Percentiles rank a stretch among this genome's conserved stretches.
Evolutionary conservation across 2,888 invertebrate genomes (phyloP).

Genomic region (Aphelenchoides bicaudatus): DNA sequence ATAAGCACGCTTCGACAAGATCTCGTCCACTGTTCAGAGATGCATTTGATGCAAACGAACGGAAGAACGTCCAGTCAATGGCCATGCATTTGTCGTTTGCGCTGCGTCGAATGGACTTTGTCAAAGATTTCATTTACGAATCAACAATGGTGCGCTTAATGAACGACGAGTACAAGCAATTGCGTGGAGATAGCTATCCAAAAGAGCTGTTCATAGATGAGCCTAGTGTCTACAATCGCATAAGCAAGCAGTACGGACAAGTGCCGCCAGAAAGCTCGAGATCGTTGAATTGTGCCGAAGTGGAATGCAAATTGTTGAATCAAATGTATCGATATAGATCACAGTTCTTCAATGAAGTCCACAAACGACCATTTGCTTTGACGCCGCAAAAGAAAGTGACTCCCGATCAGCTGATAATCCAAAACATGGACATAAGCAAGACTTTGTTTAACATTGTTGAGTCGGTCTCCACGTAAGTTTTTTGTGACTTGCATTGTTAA

Average conservation of each 20-base stretch:
- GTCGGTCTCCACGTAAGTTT: conserved; percentile 7
- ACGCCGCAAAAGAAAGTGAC: background rate
- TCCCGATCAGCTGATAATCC: conserved; percentile 12
- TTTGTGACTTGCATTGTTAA: background rate
- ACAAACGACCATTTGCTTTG: conserved; percentile 3
- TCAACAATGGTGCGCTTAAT: conserved; percentile 12
- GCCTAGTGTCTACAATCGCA: background rate
- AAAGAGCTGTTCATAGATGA: conserved; percentile 10
- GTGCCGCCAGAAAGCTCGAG: background rate
- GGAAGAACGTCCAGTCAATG: background rate
- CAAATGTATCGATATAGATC: conserved; percentile 18
- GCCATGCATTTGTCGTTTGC: background rate
- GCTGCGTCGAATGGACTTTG: conserved; percentile 2
- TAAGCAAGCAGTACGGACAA: background rate
- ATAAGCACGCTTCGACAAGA: too few relatives aligned
- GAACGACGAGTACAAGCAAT: conserved; percentile 14
- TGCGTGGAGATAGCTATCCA: conserved; percentile 16
- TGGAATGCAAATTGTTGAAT: conserved; percentile 14
- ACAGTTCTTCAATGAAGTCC: conserved; percentile 2
- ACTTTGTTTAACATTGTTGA: conserved; percentile 19
- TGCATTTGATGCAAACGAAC: conserved; percentile 7
- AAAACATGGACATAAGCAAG: conserved; percentile 9
- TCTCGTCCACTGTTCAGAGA: too few relatives aligned
- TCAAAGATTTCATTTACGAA: conserved; percentile 16
- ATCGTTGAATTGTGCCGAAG: conserved; percentile 1